These are phyloP conservation scores for Melinaea menophilus DNA, from an alignment of 2,888 invertebrate genomes.

Conservation along the genomic window DNA sequence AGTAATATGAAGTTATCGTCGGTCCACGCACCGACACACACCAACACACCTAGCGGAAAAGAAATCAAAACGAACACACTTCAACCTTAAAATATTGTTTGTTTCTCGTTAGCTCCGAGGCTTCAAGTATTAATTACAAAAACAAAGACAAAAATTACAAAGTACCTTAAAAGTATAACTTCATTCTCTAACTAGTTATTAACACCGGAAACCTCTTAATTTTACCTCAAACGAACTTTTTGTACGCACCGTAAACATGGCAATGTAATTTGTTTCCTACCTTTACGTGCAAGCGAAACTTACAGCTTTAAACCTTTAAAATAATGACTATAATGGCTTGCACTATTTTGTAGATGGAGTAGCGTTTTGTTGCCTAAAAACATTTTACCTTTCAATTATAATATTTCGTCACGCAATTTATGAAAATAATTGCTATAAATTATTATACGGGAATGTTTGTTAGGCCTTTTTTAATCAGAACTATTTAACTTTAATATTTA, in stretches of 20 bases:
- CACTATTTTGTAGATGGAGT: constrained; percentile 9
- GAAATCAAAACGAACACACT: too few species aligned
- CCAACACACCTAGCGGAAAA: too few species aligned
- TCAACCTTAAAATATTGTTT: background rate
- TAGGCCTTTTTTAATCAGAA: constrained; percentile 15
- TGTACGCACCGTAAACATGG: constrained; percentile 28
- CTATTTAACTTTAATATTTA: constrained; percentile 3
- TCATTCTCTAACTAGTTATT: constrained; percentile 34
- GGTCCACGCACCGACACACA: too few species aligned
- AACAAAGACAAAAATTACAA: constrained; percentile 12
- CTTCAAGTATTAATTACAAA: constrained; percentile 8
- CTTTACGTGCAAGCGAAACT: background rate
- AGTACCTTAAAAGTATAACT: constrained; percentile 18
- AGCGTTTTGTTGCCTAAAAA: constrained; percentile 18
- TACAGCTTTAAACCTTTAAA: background rate
- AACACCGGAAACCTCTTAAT: constrained; percentile 41
- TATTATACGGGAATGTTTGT: constrained; percentile 22
- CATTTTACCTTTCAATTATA: constrained; percentile 31
- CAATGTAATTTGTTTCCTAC: constrained; percentile 14
- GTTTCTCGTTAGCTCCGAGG: constrained; percentile 1
- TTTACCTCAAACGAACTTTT: constrained; percentile 34
- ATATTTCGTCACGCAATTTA: constrained; percentile 32
- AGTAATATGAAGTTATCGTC: too few species aligned
- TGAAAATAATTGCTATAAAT: constrained; percentile 27
- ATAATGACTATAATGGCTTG: constrained; percentile 6